Conservation (phyloP, 2,113 vertebrate species). For the Tyto alba region DNA sequence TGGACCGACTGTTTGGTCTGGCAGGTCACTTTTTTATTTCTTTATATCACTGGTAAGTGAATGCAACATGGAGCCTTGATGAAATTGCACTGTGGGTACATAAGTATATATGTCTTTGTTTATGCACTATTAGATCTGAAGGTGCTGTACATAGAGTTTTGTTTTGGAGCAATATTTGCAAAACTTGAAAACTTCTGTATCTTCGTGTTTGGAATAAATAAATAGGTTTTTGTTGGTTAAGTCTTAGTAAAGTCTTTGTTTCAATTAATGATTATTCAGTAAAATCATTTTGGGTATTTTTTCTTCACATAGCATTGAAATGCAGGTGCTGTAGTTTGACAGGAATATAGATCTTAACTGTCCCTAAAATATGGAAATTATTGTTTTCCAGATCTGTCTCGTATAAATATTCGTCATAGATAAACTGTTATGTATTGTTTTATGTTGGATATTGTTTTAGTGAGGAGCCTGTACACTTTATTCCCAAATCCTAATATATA, state of each 20-base stretch:
- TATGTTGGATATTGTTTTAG: not conserved
- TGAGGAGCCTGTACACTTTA: not conserved
- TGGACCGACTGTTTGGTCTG: slow-evolving; percentile 33
- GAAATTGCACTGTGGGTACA: slow-evolving; percentile 66
- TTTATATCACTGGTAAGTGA: slow-evolving; percentile 44
- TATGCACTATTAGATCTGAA: slow-evolving; percentile 66
- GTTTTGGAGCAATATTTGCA: slow-evolving; percentile 75
- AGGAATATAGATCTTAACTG: not conserved
- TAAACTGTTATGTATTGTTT: rapidly evolving
- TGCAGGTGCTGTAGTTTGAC: not conserved
- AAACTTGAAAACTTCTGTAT: slow-evolving; percentile 74
- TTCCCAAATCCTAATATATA: not conserved
- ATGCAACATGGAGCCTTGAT: slow-evolving; percentile 59
- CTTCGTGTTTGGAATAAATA: slow-evolving; percentile 75
- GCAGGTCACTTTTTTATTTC: slow-evolving; percentile 47
- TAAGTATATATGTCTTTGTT: slow-evolving; percentile 49
- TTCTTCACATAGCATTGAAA: not conserved
- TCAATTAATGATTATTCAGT: not conserved
- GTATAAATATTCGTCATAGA: not conserved
- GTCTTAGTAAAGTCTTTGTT: slow-evolving; percentile 39
- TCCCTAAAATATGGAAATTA: not conserved
- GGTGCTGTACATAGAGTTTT: slow-evolving; percentile 67
- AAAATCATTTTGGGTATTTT: not conserved
- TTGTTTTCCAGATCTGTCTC: not conserved
- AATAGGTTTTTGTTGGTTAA: slow-evolving; percentile 72